Evolutionary conservation across 2,888 invertebrate genomes (phyloP).

Genomic region (Coelinius sp.): DNA sequence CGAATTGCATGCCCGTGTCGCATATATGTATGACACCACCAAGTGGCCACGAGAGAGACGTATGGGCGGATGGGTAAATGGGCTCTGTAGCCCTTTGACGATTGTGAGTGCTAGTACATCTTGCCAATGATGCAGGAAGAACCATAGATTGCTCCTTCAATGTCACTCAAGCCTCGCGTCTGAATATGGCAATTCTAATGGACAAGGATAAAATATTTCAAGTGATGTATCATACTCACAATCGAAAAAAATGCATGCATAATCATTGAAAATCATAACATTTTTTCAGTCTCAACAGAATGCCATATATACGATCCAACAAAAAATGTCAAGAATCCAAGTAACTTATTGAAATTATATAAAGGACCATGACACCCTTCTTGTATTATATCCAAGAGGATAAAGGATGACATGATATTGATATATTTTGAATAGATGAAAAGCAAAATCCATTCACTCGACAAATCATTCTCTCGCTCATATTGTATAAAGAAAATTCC

Average conservation of each 20-base stretch:
- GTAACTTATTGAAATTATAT: background rate
- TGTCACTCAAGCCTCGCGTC: conserved; percentile 30
- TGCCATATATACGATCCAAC: background rate
- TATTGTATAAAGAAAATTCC: background rate
- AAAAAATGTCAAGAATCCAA: background rate
- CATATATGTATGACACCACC: no score
- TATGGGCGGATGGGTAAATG: conserved; percentile 46
- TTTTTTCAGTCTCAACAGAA: background rate
- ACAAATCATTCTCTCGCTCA: conserved; percentile 13
- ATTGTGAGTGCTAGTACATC: conserved; percentile 44
- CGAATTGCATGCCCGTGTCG: no score
- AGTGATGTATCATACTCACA: no score
- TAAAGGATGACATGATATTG: conserved; percentile 8
- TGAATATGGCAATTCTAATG: conserved; percentile 50
- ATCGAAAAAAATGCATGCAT: background rate
- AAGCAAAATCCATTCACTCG: background rate
- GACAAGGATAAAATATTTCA: conserved; percentile 49
- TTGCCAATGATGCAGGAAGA: conserved; percentile 46
- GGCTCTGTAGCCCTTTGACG: conserved; percentile 47
- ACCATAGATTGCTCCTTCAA: conserved; percentile 32
- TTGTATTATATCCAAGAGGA: background rate
- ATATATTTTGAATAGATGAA: conserved; percentile 3
- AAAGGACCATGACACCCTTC: background rate
- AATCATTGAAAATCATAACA: background rate
- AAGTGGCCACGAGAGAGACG: conserved; percentile 37